Evolutionary conservation across 2,888 invertebrate species (phyloP), one percentile per base, ranked within the genome.

Genomic region (Acrobasis suavella): DNA sequence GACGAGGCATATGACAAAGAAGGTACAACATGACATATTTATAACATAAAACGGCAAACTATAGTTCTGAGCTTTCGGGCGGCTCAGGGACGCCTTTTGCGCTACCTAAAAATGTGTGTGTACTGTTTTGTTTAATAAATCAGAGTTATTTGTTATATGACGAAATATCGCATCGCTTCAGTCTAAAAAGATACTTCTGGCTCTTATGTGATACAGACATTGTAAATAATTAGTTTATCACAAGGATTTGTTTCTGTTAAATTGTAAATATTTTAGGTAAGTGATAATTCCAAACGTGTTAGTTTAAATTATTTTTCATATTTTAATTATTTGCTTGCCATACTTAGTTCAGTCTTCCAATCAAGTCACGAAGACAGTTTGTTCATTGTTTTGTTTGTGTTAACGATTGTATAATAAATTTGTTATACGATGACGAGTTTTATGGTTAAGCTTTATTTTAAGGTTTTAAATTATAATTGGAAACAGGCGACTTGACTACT

Each of bases 291-390:
- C 89, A 89, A 88, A 86, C 85, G 82, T 84, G 85, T 65, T 89
- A 89, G 85, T 84, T 84, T 84, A 87, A 84, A 85, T 87, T 88
- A 86, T 88, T 86, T 84, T 86, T 83, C 81, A 86, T 89, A 83
- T 87, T 88, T 86, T 86, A 82, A 86, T 84, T 81, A 82, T 84
- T 83, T 82, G 88, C 90, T 91, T 91, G 91, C 91, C 91, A 91
- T 91, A 91, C 80, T 84, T 80, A 78, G 77, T 82, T 73, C 62
- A 73, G 91, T 91, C 91, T 91, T 91, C 90, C 90, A 87, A 74
- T 80, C 68, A 76, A 85, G 82, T 82, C 80, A 80, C 69, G 86
- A 72, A 77, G 86, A 78, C 81, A 72, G 78, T 74, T 82, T 85
- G 80, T 85, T 85, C 81, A 80, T 89, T 89, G 86, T 89, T 89